A percentile compares a stretch with the other conserved stretches of the same genome.
Evolutionary conservation across 1,140 invertebrate genomes (phyloP).

Genomic region (Zaprionus lachaisei): DNA sequence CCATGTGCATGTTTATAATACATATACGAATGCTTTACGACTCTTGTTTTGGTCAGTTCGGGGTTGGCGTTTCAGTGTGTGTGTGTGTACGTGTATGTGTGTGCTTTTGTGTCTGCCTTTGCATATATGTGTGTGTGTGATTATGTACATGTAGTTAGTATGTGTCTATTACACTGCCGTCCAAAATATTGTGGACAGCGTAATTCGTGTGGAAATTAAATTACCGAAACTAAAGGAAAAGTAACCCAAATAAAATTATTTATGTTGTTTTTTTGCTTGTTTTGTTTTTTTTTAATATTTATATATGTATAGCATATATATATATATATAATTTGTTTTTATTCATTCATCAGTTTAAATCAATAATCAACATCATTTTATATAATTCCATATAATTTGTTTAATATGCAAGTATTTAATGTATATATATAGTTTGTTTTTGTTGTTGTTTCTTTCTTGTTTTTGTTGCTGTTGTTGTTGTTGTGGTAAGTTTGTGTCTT

Average conservation of each 20-base stretch:
- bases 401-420: slow-evolving; percentile 75
- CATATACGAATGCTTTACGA: slow-evolving; percentile 52
- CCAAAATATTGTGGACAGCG: slow-evolving; percentile 36
- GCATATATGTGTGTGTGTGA: slow-evolving; percentile 35
- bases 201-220: slow-evolving; percentile 46
- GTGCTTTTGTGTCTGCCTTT: slow-evolving; percentile 17
- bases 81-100: slow-evolving; percentile 23
- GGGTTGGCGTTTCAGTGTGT: slow-evolving; percentile 34
- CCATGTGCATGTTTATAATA: slow-evolving; percentile 34
- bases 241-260: slow-evolving; percentile 59
- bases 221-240: slow-evolving; percentile 60
- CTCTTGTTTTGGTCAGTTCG: slow-evolving; percentile 71
- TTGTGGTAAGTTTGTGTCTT: slow-evolving; percentile 59
- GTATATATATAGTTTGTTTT: slow-evolving; percentile 69
- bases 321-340: slow-evolving; percentile 72
- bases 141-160: slow-evolving; percentile 65
- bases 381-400: slow-evolving; percentile 77
- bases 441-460: slow-evolving; percentile 53
- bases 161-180: slow-evolving; percentile 38
- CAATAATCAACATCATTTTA: slow-evolving; percentile 82
- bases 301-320: slow-evolving; percentile 61
- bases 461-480: slow-evolving; percentile 65
- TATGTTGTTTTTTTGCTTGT: slow-evolving; percentile 33
- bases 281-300: slow-evolving; percentile 60
- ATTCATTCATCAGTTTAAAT: slow-evolving; percentile 79